A percentile compares a stretch with the other conserved stretches of the same genome.
These are phyloP conservation scores for Gymnoscelis rufifasciata DNA, from an alignment of 2,888 invertebrate genomes.

Conservation along the genomic window DNA sequence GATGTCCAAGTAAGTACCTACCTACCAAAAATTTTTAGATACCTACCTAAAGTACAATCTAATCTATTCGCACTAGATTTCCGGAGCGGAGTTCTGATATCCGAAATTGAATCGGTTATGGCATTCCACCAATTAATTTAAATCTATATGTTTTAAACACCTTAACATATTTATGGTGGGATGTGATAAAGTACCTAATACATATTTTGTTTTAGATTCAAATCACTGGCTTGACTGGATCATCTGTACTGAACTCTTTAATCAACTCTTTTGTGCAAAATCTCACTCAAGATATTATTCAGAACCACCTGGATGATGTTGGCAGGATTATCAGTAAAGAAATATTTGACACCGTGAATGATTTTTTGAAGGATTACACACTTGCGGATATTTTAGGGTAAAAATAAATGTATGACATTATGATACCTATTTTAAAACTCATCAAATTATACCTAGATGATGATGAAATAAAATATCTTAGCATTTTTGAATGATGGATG, in stretches of 20 bases:
- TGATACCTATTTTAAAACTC: neutral
- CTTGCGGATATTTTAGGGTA: slow-evolving; percentile 43
- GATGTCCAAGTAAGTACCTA: slow-evolving; percentile 45
- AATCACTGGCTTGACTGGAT: slow-evolving; percentile 52
- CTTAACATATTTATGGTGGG: no score
- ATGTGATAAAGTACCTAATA: no score
- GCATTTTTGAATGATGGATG: no score
- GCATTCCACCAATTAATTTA: no score
- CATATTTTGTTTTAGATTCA: slow-evolving; percentile 39
- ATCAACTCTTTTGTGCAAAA: slow-evolving; percentile 46
- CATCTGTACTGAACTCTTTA: slow-evolving; percentile 42
- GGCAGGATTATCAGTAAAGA: slow-evolving; percentile 42
- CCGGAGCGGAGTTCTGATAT: no score
- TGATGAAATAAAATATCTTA: no score
- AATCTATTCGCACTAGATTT: no score
- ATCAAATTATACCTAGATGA: no score
- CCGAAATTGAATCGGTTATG: no score
- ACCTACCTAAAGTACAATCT: no score
- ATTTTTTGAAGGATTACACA: slow-evolving; percentile 44
- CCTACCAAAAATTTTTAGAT: no score
- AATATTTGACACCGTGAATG: slow-evolving; percentile 48
- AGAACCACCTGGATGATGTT: slow-evolving; percentile 39
- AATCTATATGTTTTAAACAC: no score
- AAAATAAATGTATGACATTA: slow-evolving; percentile 16
- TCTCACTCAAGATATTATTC: slow-evolving; percentile 45